Percentiles rank a stretch among this genome's conserved stretches.
These are phyloP conservation scores for Rattus rattus DNA, from an alignment of 2,113 vertebrate genomes.

Conservation along the genomic window DNA sequence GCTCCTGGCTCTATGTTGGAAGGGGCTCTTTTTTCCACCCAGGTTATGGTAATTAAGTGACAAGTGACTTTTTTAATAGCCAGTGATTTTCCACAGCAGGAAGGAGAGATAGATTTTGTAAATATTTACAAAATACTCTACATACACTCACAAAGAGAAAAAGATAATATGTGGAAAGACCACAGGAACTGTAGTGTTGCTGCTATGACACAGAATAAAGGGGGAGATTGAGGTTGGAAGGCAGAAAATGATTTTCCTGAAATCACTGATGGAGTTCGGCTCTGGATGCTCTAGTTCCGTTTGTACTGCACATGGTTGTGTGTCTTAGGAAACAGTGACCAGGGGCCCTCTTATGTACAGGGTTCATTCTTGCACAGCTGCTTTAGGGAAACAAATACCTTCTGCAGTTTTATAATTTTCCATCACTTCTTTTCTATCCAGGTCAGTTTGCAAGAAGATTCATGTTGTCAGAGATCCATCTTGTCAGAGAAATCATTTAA, in stretches of 20 bases:
- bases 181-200: background rate
- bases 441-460: background rate
- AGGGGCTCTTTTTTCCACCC: slow-evolving; percentile 20
- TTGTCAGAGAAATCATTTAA: background rate
- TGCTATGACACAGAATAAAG: background rate
- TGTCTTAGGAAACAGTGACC: background rate
- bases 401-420: background rate
- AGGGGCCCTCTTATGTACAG: background rate
- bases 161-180: background rate
- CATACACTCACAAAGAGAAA: too few relatives aligned
- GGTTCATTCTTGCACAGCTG: background rate
- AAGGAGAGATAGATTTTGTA: background rate
- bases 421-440: background rate
- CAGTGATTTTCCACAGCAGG: background rate
- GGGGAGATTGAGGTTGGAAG: background rate
- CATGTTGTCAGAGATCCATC: background rate
- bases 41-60: slow-evolving; percentile 48
- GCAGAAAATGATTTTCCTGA: background rate
- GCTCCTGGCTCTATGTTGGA: background rate
- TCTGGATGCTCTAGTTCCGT: background rate
- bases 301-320: background rate
- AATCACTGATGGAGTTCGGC: background rate
- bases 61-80: background rate
- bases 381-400: slow-evolving; percentile 2
- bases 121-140: background rate